Evolutionary conservation across 2,113 vertebrate genomes (phyloP).

Genomic region (Chitala chitala): DNA sequence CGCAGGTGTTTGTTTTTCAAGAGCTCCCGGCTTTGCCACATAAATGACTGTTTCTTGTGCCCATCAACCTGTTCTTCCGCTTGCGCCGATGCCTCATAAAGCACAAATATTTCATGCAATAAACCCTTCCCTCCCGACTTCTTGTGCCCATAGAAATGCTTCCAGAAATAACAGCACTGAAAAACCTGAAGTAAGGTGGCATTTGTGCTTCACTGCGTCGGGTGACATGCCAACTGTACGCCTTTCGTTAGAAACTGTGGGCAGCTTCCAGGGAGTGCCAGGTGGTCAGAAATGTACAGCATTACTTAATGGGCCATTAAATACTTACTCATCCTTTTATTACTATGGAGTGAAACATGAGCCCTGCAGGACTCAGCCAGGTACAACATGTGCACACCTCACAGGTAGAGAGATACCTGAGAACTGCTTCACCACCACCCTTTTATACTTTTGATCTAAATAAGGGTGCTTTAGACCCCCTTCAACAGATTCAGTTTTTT

Average conservation of each 20-base stretch:
- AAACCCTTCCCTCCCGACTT: too few species aligned
- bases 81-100: too few species aligned
- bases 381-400: neutral
- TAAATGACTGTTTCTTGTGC: too few species aligned
- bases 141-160: too few species aligned
- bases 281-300: neutral
- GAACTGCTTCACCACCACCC: constrained; percentile 18
- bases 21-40: neutral
- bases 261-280: neutral
- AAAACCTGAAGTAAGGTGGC: too few species aligned
- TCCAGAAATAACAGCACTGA: too few species aligned
- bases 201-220: constrained; percentile 5
- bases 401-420: constrained; percentile 7
- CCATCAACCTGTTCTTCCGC: too few species aligned
- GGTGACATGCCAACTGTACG: constrained; percentile 14
- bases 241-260: neutral
- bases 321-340: neutral
- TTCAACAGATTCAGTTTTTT: constrained; percentile 57
- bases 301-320: constrained; percentile 1
- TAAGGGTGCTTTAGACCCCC: constrained; percentile 45
- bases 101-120: too few species aligned
- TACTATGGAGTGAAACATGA: neutral
- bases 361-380: neutral
- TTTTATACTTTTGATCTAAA: constrained; percentile 20
- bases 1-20: neutral